These are phyloP conservation scores for Calcarius lapponicus DNA, from an alignment of 2,797 vertebrate species.

Conservation along the genomic window DNA sequence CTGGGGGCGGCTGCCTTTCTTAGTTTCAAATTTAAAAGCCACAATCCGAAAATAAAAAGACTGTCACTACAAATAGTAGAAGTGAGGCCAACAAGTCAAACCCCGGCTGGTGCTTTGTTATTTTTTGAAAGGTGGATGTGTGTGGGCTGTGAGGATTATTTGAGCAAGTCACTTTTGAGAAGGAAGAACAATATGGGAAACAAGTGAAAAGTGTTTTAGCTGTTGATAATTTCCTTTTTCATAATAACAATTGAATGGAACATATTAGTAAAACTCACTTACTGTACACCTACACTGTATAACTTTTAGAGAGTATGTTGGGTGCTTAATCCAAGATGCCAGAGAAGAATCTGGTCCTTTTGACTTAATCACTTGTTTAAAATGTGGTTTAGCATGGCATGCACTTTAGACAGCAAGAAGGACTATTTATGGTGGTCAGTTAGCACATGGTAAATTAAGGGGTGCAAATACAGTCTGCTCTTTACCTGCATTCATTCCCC, in stretches of 20 bases:
- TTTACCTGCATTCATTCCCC: background rate
- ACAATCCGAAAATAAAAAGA: slow-evolving; percentile 38
- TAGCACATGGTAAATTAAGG: background rate
- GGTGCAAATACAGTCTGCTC: background rate
- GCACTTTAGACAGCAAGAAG: background rate
- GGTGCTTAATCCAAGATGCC: background rate
- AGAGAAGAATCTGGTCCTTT: background rate
- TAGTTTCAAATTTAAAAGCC: slow-evolving; percentile 17
- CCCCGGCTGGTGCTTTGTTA: background rate
- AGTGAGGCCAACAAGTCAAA: background rate
- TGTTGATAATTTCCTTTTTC: slow-evolving; percentile 32
- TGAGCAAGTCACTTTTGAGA: slow-evolving; percentile 29
- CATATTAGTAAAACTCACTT: slow-evolving; percentile 32
- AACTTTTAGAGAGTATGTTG: background rate
- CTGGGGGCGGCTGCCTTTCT: slow-evolving; percentile 35
- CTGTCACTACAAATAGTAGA: slow-evolving; percentile 8
- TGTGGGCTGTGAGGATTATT: slow-evolving; percentile 17
- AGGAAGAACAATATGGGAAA: slow-evolving; percentile 19
- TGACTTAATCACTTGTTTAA: background rate
- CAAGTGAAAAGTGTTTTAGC: background rate
- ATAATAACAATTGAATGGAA: slow-evolving; percentile 32
- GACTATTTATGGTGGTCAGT: background rate
- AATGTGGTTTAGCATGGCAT: background rate
- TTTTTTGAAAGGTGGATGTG: background rate
- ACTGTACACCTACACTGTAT: background rate